Evolutionary conservation across 2,888 invertebrate species (phyloP).

Genomic region (Gymnoscelis rufifasciata): DNA sequence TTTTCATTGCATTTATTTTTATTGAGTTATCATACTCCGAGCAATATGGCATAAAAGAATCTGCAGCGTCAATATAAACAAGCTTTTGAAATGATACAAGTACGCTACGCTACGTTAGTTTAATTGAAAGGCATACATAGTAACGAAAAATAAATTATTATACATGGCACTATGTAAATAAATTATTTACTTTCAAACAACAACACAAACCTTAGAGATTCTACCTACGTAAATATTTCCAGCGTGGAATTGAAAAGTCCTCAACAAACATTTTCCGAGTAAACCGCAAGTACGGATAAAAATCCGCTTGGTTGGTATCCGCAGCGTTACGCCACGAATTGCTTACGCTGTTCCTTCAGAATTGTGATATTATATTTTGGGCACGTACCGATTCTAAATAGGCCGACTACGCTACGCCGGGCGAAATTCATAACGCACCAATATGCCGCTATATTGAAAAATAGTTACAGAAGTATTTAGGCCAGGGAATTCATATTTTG

Average conservation of each 20-base stretch:
- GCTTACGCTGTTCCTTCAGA: constrained; percentile 20
- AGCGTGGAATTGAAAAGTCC: constrained; percentile 17
- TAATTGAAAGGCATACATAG: no score
- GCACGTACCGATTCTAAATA: constrained; percentile 53
- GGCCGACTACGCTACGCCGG: constrained; percentile 30
- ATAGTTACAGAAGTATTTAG: constrained; percentile 46
- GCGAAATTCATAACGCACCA: constrained; percentile 64
- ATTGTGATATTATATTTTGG: constrained; percentile 52
- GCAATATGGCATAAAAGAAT: no score
- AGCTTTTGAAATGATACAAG: no score
- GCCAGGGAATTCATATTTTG: background rate
- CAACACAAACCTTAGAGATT: background rate
- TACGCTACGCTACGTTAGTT: no score
- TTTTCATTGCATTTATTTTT: no score
- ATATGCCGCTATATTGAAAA: constrained; percentile 69
- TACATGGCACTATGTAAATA: background rate
- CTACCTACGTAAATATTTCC: constrained; percentile 14
- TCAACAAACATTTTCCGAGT: constrained; percentile 18
- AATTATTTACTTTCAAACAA: no score
- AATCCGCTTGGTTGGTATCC: constrained; percentile 12
- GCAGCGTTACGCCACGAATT: constrained; percentile 20
- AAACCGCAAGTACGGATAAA: constrained; percentile 13
- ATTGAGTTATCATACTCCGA: no score
- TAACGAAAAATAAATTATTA: no score
- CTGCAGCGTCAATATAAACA: no score